These are phyloP conservation scores for Gallinago solitaria DNA, from an alignment of 2,797 vertebrate genomes.

Conservation along the genomic window DNA sequence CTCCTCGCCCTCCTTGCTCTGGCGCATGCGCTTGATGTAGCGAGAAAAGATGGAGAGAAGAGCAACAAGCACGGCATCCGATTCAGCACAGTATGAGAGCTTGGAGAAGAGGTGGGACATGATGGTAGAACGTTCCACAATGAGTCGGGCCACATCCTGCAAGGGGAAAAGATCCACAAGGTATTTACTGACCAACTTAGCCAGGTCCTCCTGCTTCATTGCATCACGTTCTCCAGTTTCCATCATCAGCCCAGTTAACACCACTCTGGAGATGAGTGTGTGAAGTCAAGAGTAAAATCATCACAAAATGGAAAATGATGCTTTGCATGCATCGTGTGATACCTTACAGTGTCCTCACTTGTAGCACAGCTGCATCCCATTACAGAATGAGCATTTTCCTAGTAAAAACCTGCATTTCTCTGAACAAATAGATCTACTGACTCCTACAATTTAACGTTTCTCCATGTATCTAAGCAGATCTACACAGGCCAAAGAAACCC, in stretches of 20 bases:
- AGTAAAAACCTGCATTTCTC: not conserved
- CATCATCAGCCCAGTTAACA: not conserved
- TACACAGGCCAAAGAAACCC: not conserved
- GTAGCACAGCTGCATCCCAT: not conserved
- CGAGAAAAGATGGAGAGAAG: conserved; percentile 91
- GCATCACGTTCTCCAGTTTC: not conserved
- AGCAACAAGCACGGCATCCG: conserved; percentile 88
- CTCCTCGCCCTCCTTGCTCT: conserved; percentile 97
- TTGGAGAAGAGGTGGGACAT: conserved; percentile 97
- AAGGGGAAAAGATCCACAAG: not conserved
- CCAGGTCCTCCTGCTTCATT: too few relatives aligned
- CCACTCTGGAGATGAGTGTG: not conserved
- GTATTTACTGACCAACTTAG: not conserved
- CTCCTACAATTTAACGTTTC: not conserved
- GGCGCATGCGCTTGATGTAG: conserved; percentile 94
- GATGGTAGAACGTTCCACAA: conserved; percentile 97
- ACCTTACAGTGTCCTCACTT: not conserved
- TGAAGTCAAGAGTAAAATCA: not conserved
- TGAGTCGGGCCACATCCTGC: conserved; percentile 93
- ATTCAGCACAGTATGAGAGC: conserved; percentile 86
- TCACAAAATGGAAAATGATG: not conserved
- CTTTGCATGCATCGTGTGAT: not conserved
- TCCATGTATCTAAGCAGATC: rapidly evolving
- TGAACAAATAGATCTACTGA: not conserved
- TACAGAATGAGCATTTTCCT: not conserved